A percentile compares a stretch with the other conserved stretches of the same genome.
These are phyloP conservation scores for Agrenia bidenticulata DNA, from an alignment of 2,888 invertebrate species.

Conservation along the genomic window DNA sequence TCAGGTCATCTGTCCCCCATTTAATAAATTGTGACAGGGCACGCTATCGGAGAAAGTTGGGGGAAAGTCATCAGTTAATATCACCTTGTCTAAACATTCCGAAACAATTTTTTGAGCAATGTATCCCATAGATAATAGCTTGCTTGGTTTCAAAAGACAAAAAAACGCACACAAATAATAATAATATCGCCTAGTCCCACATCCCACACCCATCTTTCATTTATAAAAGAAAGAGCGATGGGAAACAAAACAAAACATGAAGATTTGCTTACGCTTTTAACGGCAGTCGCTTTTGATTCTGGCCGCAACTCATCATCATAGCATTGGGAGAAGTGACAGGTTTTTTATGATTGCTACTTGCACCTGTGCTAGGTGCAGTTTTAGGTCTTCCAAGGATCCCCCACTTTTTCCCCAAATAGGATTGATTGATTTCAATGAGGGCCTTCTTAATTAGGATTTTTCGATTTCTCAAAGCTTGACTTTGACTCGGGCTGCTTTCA, in stretches of 20 bases:
- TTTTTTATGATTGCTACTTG: not conserved
- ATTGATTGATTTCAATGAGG: conserved; percentile 48
- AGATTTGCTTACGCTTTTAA: conserved; percentile 36
- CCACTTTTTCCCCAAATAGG: conserved; percentile 37
- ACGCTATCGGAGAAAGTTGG: not conserved
- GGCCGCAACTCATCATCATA: not conserved
- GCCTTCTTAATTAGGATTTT: conserved; percentile 51
- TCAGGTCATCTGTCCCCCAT: not conserved
- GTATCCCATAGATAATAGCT: too few relatives aligned
- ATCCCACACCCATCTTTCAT: too few relatives aligned
- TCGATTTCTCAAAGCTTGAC: conserved; percentile 45
- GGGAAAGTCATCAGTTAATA: too few relatives aligned
- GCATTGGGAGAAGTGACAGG: not conserved
- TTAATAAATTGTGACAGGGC: not conserved
- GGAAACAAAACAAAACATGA: not conserved
- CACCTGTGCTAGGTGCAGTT: conserved; percentile 43
- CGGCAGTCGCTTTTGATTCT: conserved; percentile 21
- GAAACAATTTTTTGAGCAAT: too few relatives aligned
- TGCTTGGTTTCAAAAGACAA: too few relatives aligned
- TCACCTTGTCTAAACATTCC: too few relatives aligned
- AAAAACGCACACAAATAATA: too few relatives aligned
- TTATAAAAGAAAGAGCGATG: too few relatives aligned
- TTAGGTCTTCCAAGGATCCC: conserved; percentile 43
- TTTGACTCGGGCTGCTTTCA: conserved; percentile 9
- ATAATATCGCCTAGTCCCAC: too few relatives aligned